A percentile compares a stretch with the other conserved stretches of the same genome.
Conservation (phyloP, 2,797 vertebrate species). For the Pempheris klunzingeri region DNA sequence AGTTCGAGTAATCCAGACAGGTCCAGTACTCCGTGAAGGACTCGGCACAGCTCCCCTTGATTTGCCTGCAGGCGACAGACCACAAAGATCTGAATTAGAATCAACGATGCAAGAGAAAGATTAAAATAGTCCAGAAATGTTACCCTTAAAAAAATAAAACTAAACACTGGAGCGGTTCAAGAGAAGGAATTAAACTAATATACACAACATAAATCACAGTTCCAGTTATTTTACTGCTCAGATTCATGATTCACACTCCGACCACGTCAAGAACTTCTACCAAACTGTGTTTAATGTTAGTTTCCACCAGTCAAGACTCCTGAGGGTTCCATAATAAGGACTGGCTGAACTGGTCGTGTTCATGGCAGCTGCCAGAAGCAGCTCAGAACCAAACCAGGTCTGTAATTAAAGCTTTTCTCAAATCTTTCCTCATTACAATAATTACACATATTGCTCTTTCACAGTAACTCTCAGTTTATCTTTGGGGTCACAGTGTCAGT, state of each 20-base stretch:
- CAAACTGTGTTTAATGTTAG: neutral
- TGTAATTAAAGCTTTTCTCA: conserved; percentile 68
- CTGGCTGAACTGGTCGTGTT: conserved; percentile 10
- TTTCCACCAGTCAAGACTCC: neutral
- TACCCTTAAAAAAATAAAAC: neutral
- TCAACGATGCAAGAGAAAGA: conserved; percentile 16
- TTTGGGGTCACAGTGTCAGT: conserved; percentile 42
- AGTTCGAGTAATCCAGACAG: conserved; percentile 90
- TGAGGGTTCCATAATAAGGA: conserved; percentile 18
- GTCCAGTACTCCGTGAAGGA: conserved; percentile 98
- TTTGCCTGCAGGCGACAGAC: conserved; percentile 84
- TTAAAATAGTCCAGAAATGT: neutral
- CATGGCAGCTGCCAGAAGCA: conserved; percentile 60
- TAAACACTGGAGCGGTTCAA: neutral
- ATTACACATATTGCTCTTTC: conserved; percentile 64
- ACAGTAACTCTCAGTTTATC: conserved; percentile 59
- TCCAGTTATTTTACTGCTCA: neutral
- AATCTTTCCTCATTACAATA: conserved; percentile 72
- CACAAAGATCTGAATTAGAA: conserved; percentile 24
- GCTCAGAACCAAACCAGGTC: conserved; percentile 65
- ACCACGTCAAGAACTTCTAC: neutral
- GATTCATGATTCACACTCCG: neutral
- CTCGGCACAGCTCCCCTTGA: conserved; percentile 93
- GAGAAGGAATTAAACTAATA: neutral
- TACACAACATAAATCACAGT: neutral